Percentiles rank a stretch among this genome's conserved stretches.
These are phyloP conservation scores for Loxodonta africana DNA, from an alignment of 2,113 vertebrate genomes.

Conservation along the genomic window DNA sequence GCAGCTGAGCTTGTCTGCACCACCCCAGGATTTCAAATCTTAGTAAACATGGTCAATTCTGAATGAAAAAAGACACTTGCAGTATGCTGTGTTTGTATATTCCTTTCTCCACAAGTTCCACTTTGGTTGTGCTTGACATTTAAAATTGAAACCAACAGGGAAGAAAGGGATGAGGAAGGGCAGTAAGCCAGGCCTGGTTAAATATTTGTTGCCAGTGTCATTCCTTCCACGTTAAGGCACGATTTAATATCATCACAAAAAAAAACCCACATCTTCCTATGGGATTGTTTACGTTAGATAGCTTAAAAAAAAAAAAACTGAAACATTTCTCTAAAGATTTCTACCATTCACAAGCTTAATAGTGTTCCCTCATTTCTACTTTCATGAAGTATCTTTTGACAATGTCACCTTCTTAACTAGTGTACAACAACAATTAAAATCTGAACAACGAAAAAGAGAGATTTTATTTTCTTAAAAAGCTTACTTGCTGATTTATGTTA, in stretches of 20 bases:
- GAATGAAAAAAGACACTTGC: conserved; percentile 9
- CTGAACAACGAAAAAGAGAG: not conserved
- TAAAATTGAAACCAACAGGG: not conserved
- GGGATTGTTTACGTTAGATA: not conserved
- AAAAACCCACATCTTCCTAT: not conserved
- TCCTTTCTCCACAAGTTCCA: not conserved
- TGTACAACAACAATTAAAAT: not conserved
- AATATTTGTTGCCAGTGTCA: not conserved
- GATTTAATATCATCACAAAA: conserved; percentile 7
- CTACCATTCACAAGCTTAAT: not conserved
- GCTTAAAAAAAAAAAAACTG: not conserved
- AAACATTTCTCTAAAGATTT: not conserved
- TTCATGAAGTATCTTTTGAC: not conserved
- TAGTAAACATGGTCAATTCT: not conserved
- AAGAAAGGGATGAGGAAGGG: not conserved
- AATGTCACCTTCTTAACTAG: not conserved
- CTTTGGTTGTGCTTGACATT: not conserved
- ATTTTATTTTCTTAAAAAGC: not conserved
- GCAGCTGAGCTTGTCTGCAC: too few species aligned
- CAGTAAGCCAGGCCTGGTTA: not conserved
- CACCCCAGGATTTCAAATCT: not conserved
- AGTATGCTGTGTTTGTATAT: not conserved
- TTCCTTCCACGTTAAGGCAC: not conserved
- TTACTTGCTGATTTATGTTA: not conserved
- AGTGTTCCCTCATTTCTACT: not conserved